Evolutionary conservation across 2,797 vertebrate genomes (phyloP), one percentile per base, ranked within the genome.

Genomic region (Arctocebus calabarensis): DNA sequence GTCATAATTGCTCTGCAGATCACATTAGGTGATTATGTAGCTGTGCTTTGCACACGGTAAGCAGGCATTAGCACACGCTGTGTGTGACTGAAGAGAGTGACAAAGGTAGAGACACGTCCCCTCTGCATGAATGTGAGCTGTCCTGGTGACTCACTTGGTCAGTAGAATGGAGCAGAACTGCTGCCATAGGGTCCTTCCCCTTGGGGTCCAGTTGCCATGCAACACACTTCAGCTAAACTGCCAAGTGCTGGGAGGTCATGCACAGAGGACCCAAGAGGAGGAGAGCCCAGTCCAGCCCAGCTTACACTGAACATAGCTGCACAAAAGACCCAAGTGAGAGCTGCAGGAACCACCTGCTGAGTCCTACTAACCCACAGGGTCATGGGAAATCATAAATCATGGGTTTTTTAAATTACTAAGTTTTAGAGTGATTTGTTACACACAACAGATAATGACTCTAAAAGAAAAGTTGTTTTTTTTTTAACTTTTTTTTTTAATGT

Each of bases 51-150:
- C 59, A 81, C 17, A 34, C 43, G 27, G 13, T 88, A 34, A 55
- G 45, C 19, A 68, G 27, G 55, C 68, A 57, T 57, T 64, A 84
- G 5, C 68, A 79, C 1, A 1, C 6, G 22, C 17, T 77, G 0
- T 0, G 3, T 57, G 52, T 4, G n/a, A 43, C 74, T 48, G 29
- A 40, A 29, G 64, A 52, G 25, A 2, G 57, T n/a, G 23, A 52
- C 40, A 5, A 5, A 78, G 62, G 12, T 16, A 27, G 19, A 78
- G 32, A 10, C 17, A 0, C 3, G 10, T 25, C 11, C 40, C 8
- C 0, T 0, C 22, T 40, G n/a, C 48, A 7, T 74, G 9, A 66
- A 19, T 4, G 4, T 14, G 29, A 17, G 4, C 61, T 29, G 7
- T 37, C 29, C 87, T 29, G 1, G 8, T 10, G 17, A 27, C 37